Evolutionary conservation across 2,888 invertebrate genomes (phyloP), one percentile per base, ranked within the genome.

Genomic region (Drymonia ruficornis): DNA sequence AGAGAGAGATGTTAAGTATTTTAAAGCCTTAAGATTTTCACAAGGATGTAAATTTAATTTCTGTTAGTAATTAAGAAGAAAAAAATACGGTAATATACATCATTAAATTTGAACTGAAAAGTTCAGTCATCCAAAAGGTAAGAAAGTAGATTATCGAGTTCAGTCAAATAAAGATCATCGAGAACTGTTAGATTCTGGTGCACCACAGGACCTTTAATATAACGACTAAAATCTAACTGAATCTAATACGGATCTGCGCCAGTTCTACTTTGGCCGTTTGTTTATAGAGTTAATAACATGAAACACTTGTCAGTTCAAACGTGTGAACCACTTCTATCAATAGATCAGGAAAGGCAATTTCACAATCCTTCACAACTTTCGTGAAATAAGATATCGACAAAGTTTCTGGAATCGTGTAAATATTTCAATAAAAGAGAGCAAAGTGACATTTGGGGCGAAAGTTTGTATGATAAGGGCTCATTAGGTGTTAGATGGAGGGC

Each of bases 401-500:
- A 71, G 56, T 55, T 55, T 52, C 46, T 38, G 53, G 56, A 56
- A 62, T 59, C 36, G 59, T 58, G 66, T 69, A 55, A 58, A 53
- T 52, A 60, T 58, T 55, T 48, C 50, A 52, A 67, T 62, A 60
- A 70, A 73, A 58, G 59, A 61, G 52, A 53, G 45, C 31, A 43
- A 47, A 56, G 54, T 61, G 59, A 59, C 44, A 61, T 69, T 65
- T 52, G 55, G 56, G 55, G 50, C 52, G 31, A 53, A 59, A 53
- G 46, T 52, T 48, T 53, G 16, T 43, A 19, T 49, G 52, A 61
- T 50, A 52, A 52, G 50, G 66, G 19, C 55, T 60, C 62, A 69
- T 66, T 58, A 65, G 51, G 64, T 70, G 65, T 56, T 62, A 58
- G 57, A 59, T 58, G 62, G 61, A 59, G 64, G 59, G 56, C 29